These are phyloP conservation scores for Melinaea marsaeus DNA, from an alignment of 2,888 invertebrate species.

Conservation along the genomic window DNA sequence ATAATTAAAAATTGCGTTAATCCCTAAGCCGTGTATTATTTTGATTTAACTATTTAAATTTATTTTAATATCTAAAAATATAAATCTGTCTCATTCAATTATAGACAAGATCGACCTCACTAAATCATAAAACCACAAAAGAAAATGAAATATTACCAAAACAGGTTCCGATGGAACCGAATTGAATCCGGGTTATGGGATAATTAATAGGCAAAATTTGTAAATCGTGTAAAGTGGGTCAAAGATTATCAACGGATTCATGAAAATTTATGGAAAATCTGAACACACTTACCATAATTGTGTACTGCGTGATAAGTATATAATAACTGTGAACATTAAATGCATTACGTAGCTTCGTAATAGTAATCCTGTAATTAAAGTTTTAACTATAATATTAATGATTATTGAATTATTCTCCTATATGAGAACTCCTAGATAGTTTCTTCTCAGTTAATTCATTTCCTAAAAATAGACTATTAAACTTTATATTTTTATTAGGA, in stretches of 20 bases:
- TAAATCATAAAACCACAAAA: conserved; percentile 22
- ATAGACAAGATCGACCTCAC: background rate
- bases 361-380: too few relatives aligned
- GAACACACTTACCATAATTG: conserved; percentile 20
- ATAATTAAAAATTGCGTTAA: too few relatives aligned
- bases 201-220: conserved; percentile 28
- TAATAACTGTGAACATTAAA: conserved; percentile 6
- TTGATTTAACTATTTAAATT: background rate
- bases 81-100: background rate
- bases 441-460: too few relatives aligned
- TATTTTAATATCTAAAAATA: background rate
- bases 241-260: conserved; percentile 29
- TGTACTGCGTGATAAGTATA: conserved; percentile 12
- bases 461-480: too few relatives aligned
- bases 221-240: conserved; percentile 28
- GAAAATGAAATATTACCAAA: conserved; percentile 24
- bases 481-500: too few relatives aligned
- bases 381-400: too few relatives aligned
- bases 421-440: too few relatives aligned
- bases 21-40: too few relatives aligned
- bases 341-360: too few relatives aligned
- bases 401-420: too few relatives aligned
- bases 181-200: conserved; percentile 21
- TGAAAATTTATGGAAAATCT: conserved; percentile 33
- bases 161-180: conserved; percentile 15